Evolutionary conservation across 2,113 vertebrate species (phyloP).

Genomic region (Gallinago jamesoni): DNA sequence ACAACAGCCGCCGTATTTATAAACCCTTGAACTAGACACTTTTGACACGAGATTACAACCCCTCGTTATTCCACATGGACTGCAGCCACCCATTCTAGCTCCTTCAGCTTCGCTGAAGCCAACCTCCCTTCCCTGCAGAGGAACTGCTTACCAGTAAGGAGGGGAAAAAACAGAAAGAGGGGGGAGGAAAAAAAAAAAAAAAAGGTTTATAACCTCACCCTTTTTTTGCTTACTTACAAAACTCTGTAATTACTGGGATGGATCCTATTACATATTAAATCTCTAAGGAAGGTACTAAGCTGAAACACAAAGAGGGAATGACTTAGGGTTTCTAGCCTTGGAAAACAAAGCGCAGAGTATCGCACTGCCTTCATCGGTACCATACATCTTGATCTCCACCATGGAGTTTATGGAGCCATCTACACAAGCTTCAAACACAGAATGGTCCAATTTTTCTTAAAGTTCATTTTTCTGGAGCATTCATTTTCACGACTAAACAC

Average conservation of each 20-base stretch:
- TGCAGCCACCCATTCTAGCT: neutral
- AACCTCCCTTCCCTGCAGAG: neutral
- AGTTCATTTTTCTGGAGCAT: neutral
- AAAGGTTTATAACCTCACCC: neutral
- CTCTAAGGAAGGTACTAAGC: neutral
- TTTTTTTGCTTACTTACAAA: neutral
- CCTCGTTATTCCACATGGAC: constrained; percentile 9
- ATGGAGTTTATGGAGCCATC: neutral
- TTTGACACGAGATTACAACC: constrained; percentile 12
- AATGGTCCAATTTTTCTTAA: neutral
- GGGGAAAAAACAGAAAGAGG: no score
- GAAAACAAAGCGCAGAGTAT: neutral
- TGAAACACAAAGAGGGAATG: neutral
- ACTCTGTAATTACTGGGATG: neutral
- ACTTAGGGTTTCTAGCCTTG: neutral
- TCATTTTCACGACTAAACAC: constrained; percentile 39
- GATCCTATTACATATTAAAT: neutral
- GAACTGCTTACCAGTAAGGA: neutral
- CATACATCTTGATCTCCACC: neutral
- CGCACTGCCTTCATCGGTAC: neutral
- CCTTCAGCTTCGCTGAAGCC: neutral
- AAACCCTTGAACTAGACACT: constrained; percentile 42
- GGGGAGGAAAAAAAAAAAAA: no score
- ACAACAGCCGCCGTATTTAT: constrained; percentile 7
- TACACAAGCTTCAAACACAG: neutral